phyloP scores from a whole-genome alignment of 92 coral and sea anemone genomes.

The Phenganax stokvisi region DNA sequence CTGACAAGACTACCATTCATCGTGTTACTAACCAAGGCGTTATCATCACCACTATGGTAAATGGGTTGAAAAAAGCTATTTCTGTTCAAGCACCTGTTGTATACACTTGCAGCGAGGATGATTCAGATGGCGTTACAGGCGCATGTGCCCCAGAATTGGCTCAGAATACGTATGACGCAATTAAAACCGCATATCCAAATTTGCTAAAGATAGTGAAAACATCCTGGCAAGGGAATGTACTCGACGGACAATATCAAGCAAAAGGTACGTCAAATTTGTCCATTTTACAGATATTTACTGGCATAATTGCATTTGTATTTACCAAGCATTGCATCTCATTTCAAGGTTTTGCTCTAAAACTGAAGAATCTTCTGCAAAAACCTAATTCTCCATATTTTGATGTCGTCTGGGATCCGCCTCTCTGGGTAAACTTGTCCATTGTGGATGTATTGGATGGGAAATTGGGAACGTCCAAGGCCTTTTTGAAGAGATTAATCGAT shows the following conservation, averaged over 20 bases:
- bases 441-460: constrained; percentile 24
- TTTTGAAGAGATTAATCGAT: constrained; percentile 17
- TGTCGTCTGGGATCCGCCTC: constrained; percentile 29
- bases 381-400: not conserved
- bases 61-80: not conserved
- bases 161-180: not conserved
- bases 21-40: constrained; percentile 7
- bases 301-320: no score
- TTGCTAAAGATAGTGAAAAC: not conserved
- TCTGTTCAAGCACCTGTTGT: constrained; percentile 2
- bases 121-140: not conserved
- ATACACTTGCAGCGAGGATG: not conserved
- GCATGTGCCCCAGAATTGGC: constrained; percentile 9
- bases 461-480: constrained; percentile 14
- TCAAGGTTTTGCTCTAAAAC: constrained; percentile 12
- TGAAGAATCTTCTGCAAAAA: not conserved
- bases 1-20: constrained; percentile 14
- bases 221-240: not conserved
- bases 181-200: not conserved
- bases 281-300: no score
- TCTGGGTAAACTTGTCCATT: not conserved
- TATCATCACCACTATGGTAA: not conserved
- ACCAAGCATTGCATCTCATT: no score
- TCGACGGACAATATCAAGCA: not conserved
- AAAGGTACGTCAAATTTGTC: not conserved